Base-by-base conservation (phyloP, 2,888 invertebrate genomes). In the Sarcophaga subvicina region DNA sequence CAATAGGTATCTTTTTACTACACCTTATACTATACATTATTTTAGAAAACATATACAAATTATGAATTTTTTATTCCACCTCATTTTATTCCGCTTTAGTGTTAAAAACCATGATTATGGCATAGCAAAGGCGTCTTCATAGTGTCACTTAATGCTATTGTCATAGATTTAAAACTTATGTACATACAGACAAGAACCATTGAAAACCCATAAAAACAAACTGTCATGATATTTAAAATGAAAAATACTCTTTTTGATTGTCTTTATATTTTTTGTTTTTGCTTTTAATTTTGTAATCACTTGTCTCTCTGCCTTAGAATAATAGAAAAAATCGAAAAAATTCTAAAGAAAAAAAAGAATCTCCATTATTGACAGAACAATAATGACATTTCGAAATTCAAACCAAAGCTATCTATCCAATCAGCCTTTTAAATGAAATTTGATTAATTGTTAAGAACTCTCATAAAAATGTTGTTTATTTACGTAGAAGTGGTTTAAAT, bases 331-430 rank as follows among this genome's bases (percentile, higher is more conserved):
- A 20, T 20, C 20, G 20, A 20, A 62, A 25, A 67, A 66, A 45
- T 59, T 37, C 22, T 37, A 12, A 6, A 27, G 20, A 20, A 37
- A 20, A 67, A 67, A n/a, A 14, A 75, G 66, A 8, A 2, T 66
- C n/a, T 17, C 37, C 37, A 14, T 66, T 66, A 66, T 37, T 37
- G 6, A 37, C 12, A 66, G 37, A 66, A 37, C 37, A 10, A n/a
- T 25, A 37, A 66, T 37, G 37, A 27, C 47, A 59, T 59, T 77
- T 60, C 37, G 37, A 77, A 37, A 70, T 69, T 75, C 79, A 80
- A 80, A 60, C 83, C 64, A 20, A 75, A 60, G 3, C 67, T 54
- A 78, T 76, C 84, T 75, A 84, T 84, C 84, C 84, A 78, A 62
- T 47, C 27, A 37, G 37, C 37, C 5, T 37, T 37, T 37, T 37